Percentiles rank a stretch among this genome's conserved stretches.
Conservation (phyloP, 2,797 vertebrate species). For the Synaphobranchus kaupii region DNA sequence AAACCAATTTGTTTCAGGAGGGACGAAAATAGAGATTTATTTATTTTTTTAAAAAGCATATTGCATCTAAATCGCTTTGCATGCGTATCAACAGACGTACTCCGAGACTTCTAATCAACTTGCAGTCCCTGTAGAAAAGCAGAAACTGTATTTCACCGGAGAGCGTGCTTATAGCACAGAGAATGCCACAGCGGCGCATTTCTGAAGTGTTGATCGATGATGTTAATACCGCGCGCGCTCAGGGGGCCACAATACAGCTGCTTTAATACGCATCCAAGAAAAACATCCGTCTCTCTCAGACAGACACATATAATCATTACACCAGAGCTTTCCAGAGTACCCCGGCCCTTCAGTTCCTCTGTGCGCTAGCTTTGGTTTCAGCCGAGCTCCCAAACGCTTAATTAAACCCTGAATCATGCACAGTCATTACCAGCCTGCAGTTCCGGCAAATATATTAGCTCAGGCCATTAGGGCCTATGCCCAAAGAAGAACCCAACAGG, state of each 20-base stretch:
- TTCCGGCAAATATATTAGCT: not conserved
- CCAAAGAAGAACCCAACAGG: not conserved
- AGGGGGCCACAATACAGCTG: not conserved
- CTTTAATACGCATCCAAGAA: not conserved
- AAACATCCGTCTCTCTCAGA: constrained; percentile 16
- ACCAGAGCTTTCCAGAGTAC: not conserved
- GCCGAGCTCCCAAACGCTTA: constrained; percentile 1
- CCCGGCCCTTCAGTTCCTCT: not conserved
- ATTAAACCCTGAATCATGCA: constrained; percentile 12
- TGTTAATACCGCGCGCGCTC: constrained; percentile 1
- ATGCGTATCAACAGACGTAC: not conserved
- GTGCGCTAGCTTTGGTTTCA: not conserved
- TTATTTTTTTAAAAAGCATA: not conserved
- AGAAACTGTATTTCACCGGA: not conserved
- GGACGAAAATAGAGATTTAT: not conserved
- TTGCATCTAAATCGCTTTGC: not conserved
- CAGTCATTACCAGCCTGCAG: constrained; percentile 3
- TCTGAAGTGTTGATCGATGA: not conserved
- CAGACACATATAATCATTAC: constrained; percentile 5
- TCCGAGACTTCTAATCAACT: not conserved
- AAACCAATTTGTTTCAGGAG: not conserved
- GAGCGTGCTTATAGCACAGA: not conserved
- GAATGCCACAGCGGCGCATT: not conserved
- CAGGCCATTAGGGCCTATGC: not conserved
- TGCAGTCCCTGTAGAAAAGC: not conserved